Evolutionary conservation across 2,113 vertebrate genomes (phyloP).

Genomic region (Lichenostomus cassidix): DNA sequence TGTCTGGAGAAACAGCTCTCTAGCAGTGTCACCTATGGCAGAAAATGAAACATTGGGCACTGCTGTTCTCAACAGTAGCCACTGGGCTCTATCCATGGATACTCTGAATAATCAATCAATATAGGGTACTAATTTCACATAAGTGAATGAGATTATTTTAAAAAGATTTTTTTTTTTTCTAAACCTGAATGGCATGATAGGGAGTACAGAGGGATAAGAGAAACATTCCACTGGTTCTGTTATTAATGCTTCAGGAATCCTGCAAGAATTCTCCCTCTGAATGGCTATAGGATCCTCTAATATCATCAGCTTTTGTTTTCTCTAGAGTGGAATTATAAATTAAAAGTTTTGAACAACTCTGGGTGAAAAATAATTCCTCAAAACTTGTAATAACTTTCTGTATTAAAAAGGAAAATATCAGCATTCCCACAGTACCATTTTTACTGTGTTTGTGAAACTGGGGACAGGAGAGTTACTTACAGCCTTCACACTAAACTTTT

Average conservation of each 20-base stretch:
- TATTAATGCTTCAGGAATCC: neutral
- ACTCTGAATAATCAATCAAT: neutral
- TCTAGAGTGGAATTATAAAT: neutral
- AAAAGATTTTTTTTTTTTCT: neutral
- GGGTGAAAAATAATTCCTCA: neutral
- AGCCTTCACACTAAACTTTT: neutral
- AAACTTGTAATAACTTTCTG: neutral
- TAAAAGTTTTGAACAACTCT: neutral
- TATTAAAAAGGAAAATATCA: neutral
- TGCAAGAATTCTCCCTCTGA: rapidly evolving
- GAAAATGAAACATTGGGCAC: neutral
- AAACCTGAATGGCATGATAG: neutral
- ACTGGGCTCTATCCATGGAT: neutral
- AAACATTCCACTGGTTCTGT: neutral
- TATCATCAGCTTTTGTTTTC: neutral
- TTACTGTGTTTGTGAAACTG: neutral
- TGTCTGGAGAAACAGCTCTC: neutral
- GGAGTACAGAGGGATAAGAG: neutral
- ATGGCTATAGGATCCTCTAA: neutral
- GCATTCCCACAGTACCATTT: neutral
- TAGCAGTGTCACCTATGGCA: neutral
- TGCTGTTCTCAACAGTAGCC: neutral
- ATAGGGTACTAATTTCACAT: neutral
- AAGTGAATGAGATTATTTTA: neutral
- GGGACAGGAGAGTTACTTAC: neutral